A percentile compares a stretch with the other conserved stretches of the same genome.
Conservation (phyloP, 2,797 vertebrate species). For the Melanotaenia boesemani region DNA sequence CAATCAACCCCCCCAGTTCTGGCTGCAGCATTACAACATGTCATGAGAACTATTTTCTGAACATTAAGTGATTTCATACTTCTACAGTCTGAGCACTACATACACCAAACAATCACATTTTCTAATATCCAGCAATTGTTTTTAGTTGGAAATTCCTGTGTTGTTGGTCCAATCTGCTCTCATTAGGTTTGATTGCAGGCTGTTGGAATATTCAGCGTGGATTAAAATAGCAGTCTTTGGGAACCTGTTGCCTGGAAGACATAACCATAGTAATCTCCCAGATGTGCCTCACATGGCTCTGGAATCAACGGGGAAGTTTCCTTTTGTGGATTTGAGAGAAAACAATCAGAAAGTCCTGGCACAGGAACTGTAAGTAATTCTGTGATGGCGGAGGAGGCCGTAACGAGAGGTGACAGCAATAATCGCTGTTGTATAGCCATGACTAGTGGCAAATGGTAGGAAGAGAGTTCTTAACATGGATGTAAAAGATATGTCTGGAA, state of each 20-base stretch:
- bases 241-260: slow-evolving; percentile 57
- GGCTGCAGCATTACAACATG: slow-evolving; percentile 21
- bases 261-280: slow-evolving; percentile 73
- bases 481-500: slow-evolving; percentile 57
- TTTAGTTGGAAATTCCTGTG: slow-evolving; percentile 65
- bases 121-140: slow-evolving; percentile 67
- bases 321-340: slow-evolving; percentile 66
- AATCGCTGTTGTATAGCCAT: slow-evolving; percentile 64
- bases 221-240: slow-evolving; percentile 76
- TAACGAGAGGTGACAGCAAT: slow-evolving; percentile 73
- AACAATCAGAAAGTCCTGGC: slow-evolving; percentile 75
- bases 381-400: slow-evolving; percentile 64
- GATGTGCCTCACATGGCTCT: slow-evolving; percentile 75
- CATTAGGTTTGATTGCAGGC: slow-evolving; percentile 73
- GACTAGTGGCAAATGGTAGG: slow-evolving; percentile 51
- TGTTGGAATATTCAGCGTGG: slow-evolving; percentile 68
- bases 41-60: slow-evolving; percentile 33
- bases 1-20: slow-evolving; percentile 15
- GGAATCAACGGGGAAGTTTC: slow-evolving; percentile 67
- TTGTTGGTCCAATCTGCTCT: slow-evolving; percentile 66
- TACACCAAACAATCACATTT: slow-evolving; percentile 59
- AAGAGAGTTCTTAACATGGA: slow-evolving; percentile 59
- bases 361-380: slow-evolving; percentile 60
- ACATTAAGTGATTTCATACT: slow-evolving; percentile 25
- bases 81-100: slow-evolving; percentile 46